These are phyloP conservation scores for Tridacna crocea DNA, from an alignment of 2,888 invertebrate species.

Conservation along the genomic window DNA sequence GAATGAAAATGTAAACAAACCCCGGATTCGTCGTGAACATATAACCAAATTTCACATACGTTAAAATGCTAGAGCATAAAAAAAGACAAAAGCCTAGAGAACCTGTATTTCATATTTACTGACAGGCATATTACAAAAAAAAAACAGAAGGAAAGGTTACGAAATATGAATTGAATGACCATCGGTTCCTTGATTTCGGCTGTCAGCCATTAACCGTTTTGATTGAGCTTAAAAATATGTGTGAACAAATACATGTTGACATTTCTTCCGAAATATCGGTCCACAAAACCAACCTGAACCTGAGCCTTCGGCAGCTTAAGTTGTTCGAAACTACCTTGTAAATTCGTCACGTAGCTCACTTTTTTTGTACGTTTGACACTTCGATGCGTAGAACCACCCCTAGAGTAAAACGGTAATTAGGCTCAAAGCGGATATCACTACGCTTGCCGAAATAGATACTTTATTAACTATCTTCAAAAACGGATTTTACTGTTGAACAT, in stretches of 20 bases:
- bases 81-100: too few species aligned
- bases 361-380: constrained; percentile 51
- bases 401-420: constrained; percentile 60
- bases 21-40: too few species aligned
- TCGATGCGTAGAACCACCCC: constrained; percentile 77
- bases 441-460: constrained; percentile 37
- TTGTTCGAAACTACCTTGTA: neutral
- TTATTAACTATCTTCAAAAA: neutral
- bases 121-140: neutral
- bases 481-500: too few species aligned
- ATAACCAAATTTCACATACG: too few species aligned
- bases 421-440: constrained; percentile 51
- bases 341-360: neutral
- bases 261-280: neutral
- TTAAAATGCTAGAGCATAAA: too few species aligned
- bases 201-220: constrained; percentile 36
- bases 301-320: neutral
- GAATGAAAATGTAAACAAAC: constrained; percentile 18
- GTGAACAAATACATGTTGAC: neutral
- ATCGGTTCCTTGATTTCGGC: constrained; percentile 17
- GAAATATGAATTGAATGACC: neutral
- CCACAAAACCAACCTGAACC: neutral
- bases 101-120: neutral
- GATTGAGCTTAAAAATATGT: neutral
- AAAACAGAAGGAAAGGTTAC: neutral